phyloP scores from a whole-genome alignment of 1,140 invertebrate species.

The Bombus confusus region DNA sequence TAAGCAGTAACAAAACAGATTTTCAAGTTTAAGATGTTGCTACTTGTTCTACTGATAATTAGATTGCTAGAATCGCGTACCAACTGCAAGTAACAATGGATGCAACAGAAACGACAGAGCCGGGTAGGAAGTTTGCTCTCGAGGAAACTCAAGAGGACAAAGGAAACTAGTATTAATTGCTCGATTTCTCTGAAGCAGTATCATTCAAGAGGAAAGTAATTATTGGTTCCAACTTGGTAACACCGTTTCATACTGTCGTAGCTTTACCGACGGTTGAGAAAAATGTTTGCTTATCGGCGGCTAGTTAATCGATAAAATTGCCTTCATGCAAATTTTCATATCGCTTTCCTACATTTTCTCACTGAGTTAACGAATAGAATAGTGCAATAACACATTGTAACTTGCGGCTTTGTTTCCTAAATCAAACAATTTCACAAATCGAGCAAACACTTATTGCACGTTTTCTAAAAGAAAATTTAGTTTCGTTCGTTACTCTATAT shows the following conservation, averaged over 20 bases:
- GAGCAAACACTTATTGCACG: not conserved
- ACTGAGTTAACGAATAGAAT: not conserved
- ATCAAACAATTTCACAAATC: not conserved
- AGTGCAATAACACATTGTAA: not conserved
- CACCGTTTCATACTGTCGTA: slow-evolving; percentile 54
- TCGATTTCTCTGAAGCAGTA: slow-evolving; percentile 60
- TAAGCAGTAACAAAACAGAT: slow-evolving; percentile 7
- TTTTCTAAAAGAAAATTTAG: not conserved
- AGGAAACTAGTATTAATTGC: slow-evolving; percentile 65
- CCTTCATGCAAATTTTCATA: not conserved
- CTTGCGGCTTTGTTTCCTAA: not conserved
- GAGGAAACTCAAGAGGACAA: slow-evolving; percentile 60
- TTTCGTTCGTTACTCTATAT: too few relatives aligned
- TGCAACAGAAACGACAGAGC: slow-evolving; percentile 43
- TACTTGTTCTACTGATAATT: slow-evolving; percentile 39
- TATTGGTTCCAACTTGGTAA: slow-evolving; percentile 63
- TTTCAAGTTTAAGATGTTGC: slow-evolving; percentile 31
- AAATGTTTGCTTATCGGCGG: slow-evolving; percentile 54
- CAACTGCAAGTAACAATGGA: slow-evolving; percentile 56
- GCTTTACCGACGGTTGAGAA: slow-evolving; percentile 46
- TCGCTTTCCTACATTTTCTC: not conserved
- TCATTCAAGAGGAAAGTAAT: slow-evolving; percentile 62
- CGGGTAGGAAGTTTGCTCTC: slow-evolving; percentile 60
- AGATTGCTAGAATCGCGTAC: slow-evolving; percentile 46
- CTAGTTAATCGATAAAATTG: slow-evolving; percentile 35